Percentiles rank a stretch among this genome's conserved stretches.
Evolutionary conservation across 2,888 invertebrate genomes (phyloP).

Genomic region (Eupithecia pulchellata): DNA sequence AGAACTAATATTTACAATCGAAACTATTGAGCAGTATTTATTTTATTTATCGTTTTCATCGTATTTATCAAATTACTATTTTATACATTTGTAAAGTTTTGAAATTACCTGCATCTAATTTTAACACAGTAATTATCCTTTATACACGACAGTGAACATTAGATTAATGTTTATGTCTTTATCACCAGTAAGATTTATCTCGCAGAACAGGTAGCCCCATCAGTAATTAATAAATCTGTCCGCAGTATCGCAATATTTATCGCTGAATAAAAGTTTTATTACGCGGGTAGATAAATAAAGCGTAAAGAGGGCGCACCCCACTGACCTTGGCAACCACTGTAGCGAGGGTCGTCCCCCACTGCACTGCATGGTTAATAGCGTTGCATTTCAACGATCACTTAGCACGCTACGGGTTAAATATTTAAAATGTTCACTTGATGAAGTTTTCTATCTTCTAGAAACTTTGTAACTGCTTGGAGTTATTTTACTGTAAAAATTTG

Average conservation of each 20-base stretch:
- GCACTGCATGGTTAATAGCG: constrained; percentile 43
- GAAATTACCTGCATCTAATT: not conserved
- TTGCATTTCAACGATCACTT: constrained; percentile 35
- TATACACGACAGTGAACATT: not conserved
- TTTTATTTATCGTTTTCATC: no score
- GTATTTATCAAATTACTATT: not conserved
- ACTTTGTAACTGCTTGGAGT: not conserved
- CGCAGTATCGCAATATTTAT: constrained; percentile 24
- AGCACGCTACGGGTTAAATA: constrained; percentile 16
- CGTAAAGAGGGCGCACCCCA: constrained; percentile 44
- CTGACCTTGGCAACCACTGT: constrained; percentile 39
- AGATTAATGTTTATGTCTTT: not conserved
- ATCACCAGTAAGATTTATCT: constrained; percentile 9
- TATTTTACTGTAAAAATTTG: not conserved
- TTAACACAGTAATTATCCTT: not conserved
- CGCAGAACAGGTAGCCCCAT: constrained; percentile 14
- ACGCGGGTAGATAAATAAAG: constrained; percentile 39
- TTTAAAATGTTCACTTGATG: constrained; percentile 12
- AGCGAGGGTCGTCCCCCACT: constrained; percentile 47
- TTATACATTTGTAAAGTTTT: not conserved
- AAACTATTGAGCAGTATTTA: no score
- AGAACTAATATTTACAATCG: no score
- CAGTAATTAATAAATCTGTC: constrained; percentile 30
- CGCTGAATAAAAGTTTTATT: constrained; percentile 35
- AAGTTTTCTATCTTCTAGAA: constrained; percentile 1